A percentile compares a stretch with the other conserved stretches of the same genome.
Conservation (phyloP, 2,113 vertebrate species). For the Motacilla tschutschensis region DNA sequence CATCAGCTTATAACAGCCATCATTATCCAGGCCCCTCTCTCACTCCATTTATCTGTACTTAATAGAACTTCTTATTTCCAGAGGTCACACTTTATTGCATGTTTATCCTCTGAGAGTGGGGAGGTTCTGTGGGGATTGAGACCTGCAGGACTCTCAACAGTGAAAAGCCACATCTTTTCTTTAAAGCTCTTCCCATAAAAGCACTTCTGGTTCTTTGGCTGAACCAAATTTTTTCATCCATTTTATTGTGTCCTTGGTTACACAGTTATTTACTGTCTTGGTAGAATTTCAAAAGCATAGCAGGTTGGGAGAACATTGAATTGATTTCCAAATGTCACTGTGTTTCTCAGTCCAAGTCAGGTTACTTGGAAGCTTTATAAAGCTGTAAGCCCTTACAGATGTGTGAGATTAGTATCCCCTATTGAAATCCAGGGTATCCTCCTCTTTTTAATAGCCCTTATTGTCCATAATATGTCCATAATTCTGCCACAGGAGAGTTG, state of each 20-base stretch:
- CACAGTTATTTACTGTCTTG: not conserved
- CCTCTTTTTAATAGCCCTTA: not conserved
- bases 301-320: not conserved
- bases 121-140: conserved; percentile 27
- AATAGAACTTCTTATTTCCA: conserved; percentile 63
- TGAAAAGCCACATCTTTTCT: not conserved
- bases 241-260: not conserved
- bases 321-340: not conserved
- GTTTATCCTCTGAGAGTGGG: conserved; percentile 30
- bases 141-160: not conserved
- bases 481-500: not conserved
- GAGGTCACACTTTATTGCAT: conserved; percentile 52
- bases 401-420: not conserved
- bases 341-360: not conserved
- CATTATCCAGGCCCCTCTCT: conserved; percentile 55
- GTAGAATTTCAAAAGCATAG: not conserved
- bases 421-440: not conserved
- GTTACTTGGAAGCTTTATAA: not conserved
- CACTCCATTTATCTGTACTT: conserved; percentile 61
- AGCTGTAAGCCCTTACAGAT: not conserved
- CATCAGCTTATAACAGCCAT: conserved; percentile 65
- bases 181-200: not conserved
- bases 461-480: not conserved
- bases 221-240: not conserved
- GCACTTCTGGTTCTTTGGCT: not conserved